Base-by-base conservation (phyloP, 1,140 invertebrate genomes). In the Phymorhynchus buccinoides region DNA sequence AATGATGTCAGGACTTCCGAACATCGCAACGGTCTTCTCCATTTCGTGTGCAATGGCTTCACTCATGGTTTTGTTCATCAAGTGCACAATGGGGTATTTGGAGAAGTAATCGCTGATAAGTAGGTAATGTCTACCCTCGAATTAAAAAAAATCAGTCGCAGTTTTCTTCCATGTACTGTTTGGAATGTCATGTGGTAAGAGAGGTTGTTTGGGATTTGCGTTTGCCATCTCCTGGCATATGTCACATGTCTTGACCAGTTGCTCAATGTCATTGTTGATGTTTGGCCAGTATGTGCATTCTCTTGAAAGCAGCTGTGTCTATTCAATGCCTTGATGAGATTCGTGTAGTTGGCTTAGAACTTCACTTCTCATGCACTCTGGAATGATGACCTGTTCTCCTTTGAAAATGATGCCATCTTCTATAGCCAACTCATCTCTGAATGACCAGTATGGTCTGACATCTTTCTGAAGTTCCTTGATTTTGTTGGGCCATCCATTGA, bases 261-360 rank as follows among this genome's bases (percentile, higher is more conserved):
- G 37, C 37, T 83, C 52, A 32, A 87, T 85, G 48, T 83, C 48
- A 32, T 42, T 68, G 37, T 62, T 85, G 3, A 88, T 87, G 14
- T 78, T 39, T 12, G 56, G 84, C 85, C 87, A 88, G 39, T 78
- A 87, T 22, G 81, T 32, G 27, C 37, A 56, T 39, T 87, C 80
- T 18, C 66, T 39, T 22, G 86, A 84, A 9, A 80, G 42, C 18
- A 44, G 27, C 32, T 48, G 22, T 52, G 62, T 83, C 39, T 85
- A 84, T 48, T 87, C 86, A 32, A 84, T 85, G 16, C 84, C 88
- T 66, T 85, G 75, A 44, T 87, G 86, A 39, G 68, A 66, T 44
- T 39, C 7, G 39, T 88, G 85, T 6, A 87, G 39, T 30, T 77
- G 27, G 1, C 62, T 6, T 14, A 87, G 52, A 18, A 86, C 84